Conservation (phyloP, 2,888 invertebrate species). For the Thymelicus acteon region DNA sequence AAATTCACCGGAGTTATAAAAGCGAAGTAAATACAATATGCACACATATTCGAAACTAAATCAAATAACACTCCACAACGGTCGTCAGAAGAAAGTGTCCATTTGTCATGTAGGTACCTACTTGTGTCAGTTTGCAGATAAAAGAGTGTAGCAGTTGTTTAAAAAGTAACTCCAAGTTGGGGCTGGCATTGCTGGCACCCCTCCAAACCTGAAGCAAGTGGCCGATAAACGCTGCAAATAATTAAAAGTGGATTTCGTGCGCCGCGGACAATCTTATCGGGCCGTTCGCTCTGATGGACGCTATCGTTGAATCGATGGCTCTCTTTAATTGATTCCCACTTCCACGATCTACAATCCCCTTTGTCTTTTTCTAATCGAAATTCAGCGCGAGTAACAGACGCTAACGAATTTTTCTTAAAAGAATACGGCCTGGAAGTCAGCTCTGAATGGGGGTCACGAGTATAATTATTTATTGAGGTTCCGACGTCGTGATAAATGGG, state of each 20-base stretch:
- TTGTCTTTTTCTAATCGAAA: conserved; percentile 80
- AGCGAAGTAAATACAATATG: no score
- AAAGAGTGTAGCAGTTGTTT: background rate
- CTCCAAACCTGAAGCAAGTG: conserved; percentile 29
- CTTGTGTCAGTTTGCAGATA: background rate
- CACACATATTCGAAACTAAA: no score
- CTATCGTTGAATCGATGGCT: conserved; percentile 79
- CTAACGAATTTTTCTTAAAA: conserved; percentile 40
- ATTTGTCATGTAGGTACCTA: no score
- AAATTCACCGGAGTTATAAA: no score
- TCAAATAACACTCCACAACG: no score
- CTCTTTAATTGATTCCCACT: conserved; percentile 81
- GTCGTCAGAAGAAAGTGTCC: no score
- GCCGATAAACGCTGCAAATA: conserved; percentile 44
- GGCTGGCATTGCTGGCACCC: conserved; percentile 46
- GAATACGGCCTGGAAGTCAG: conserved; percentile 36
- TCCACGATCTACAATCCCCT: conserved; percentile 67
- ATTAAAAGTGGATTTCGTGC: conserved; percentile 50
- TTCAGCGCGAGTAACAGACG: conserved; percentile 60
- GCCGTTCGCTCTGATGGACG: conserved; percentile 57
- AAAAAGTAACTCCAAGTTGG: background rate
- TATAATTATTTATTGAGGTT: conserved; percentile 47
- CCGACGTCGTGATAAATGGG: conserved; percentile 30
- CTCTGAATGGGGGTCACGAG: conserved; percentile 25
- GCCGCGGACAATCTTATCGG: conserved; percentile 61